Percentiles rank a stretch among this genome's conserved stretches.
These are phyloP conservation scores for Eumacrocentrus americanus DNA, from an alignment of 2,888 invertebrate species.

Conservation along the genomic window DNA sequence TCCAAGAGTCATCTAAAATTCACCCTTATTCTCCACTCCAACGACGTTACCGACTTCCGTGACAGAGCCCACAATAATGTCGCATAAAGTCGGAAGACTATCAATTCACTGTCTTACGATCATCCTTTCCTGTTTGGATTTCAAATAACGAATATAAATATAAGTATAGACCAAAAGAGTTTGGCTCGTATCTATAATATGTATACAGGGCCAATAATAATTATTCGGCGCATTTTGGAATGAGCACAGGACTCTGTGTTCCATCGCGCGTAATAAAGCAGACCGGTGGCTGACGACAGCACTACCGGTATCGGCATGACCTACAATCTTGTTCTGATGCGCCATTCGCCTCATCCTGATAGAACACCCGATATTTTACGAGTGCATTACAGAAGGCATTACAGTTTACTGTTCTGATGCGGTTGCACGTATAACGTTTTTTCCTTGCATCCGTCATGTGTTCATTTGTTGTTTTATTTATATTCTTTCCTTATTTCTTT, in stretches of 20 bases:
- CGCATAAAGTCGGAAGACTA: slow-evolving; percentile 10
- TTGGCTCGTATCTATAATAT: too few species aligned
- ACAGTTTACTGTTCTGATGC: not conserved
- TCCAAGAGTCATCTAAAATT: slow-evolving; percentile 32
- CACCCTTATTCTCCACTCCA: not conserved
- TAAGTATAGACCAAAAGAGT: too few species aligned
- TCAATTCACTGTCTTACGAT: too few species aligned
- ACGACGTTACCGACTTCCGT: slow-evolving; percentile 25
- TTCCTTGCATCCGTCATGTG: not conserved
- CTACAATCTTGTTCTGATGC: slow-evolving; percentile 5
- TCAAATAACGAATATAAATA: too few species aligned
- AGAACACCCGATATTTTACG: too few species aligned
- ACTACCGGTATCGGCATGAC: slow-evolving; percentile 8
- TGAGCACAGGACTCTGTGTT: slow-evolving; percentile 16
- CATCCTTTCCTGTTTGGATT: not conserved
- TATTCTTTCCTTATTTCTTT: slow-evolving; percentile 6
- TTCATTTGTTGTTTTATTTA: too few species aligned
- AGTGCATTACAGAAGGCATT: not conserved
- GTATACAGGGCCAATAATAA: too few species aligned
- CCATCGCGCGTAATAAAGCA: slow-evolving; percentile 18
- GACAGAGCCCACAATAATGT: slow-evolving; percentile 14
- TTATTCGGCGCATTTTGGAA: not conserved
- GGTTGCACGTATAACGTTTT: not conserved
- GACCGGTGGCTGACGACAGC: slow-evolving; percentile 12
- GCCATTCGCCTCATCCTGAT: not conserved